Percentiles rank a stretch among this genome's conserved stretches.
These are phyloP conservation scores for Erpornis zantholeuca DNA, from an alignment of 2,113 vertebrate species.

Conservation along the genomic window DNA sequence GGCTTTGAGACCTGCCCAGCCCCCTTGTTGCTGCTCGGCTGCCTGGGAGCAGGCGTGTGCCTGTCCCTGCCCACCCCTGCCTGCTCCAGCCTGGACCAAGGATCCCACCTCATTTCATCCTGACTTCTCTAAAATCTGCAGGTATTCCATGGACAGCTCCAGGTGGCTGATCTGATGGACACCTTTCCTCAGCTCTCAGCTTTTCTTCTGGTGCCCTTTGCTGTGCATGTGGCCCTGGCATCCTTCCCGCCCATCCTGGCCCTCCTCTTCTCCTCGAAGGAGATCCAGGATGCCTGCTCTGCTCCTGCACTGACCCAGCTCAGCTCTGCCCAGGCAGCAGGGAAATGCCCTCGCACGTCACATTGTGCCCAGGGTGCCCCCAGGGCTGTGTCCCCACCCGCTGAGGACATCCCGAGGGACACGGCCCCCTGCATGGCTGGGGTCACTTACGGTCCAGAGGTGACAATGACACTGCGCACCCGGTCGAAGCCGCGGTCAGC, in stretches of 20 bases:
- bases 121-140: not conserved
- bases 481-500: slow-evolving; percentile 85
- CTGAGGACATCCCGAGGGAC: not conserved
- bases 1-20: not conserved
- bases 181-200: not conserved
- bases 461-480: slow-evolving; percentile 89
- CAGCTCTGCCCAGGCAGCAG: accelerated
- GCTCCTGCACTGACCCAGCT: not conserved
- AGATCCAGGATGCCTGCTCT: accelerated
- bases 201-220: not conserved
- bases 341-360: not conserved
- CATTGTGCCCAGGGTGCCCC: not conserved
- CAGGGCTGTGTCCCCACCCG: not conserved
- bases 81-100: not conserved
- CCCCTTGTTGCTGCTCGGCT: not conserved
- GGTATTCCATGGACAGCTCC: not conserved
- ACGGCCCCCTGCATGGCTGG: accelerated
- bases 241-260: not conserved
- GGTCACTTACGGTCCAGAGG: slow-evolving; percentile 90
- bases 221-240: not conserved
- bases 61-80: not conserved
- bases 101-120: not conserved
- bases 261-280: accelerated
- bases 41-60: not conserved
- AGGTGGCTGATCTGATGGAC: not conserved